A percentile compares a stretch with the other conserved stretches of the same genome.
These are phyloP conservation scores for Megathymus violae DNA, from an alignment of 1,140 invertebrate genomes.

Conservation along the genomic window DNA sequence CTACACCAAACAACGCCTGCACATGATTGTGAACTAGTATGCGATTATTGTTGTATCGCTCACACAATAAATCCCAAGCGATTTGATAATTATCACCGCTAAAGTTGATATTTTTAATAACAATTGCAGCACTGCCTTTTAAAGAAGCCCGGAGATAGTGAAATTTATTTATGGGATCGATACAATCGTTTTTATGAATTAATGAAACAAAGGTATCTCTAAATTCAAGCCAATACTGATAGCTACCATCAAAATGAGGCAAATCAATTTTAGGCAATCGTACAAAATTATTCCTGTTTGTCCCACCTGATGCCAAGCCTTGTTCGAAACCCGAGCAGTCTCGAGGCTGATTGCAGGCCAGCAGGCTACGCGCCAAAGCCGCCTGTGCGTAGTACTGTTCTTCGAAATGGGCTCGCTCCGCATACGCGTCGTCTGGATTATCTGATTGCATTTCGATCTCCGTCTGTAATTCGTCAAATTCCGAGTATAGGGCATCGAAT, in stretches of 20 bases:
- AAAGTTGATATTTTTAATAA: neutral
- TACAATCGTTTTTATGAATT: slow-evolving; percentile 23
- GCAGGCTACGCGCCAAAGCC: slow-evolving; percentile 16
- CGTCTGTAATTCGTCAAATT: slow-evolving; percentile 36
- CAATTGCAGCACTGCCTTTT: slow-evolving; percentile 25
- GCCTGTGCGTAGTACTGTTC: slow-evolving; percentile 11
- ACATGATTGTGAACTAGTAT: slow-evolving; percentile 40
- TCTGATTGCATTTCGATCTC: slow-evolving; percentile 29
- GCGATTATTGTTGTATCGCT: slow-evolving; percentile 37
- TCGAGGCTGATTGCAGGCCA: neutral
- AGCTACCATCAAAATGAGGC: slow-evolving; percentile 16
- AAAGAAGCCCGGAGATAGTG: slow-evolving; percentile 28
- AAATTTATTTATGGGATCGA: slow-evolving; percentile 36
- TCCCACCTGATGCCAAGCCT: slow-evolving; percentile 9
- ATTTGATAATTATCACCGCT: neutral
- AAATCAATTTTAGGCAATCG: slow-evolving; percentile 32
- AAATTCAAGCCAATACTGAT: slow-evolving; percentile 32
- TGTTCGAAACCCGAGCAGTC: slow-evolving; percentile 1
- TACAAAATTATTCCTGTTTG: neutral
- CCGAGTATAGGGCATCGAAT: slow-evolving; percentile 32
- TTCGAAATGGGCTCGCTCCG: slow-evolving; percentile 26
- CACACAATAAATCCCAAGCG: slow-evolving; percentile 37
- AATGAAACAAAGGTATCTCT: slow-evolving; percentile 32
- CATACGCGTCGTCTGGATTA: slow-evolving; percentile 13
- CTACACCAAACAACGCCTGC: slow-evolving; percentile 34